A percentile compares a stretch with the other conserved stretches of the same genome.
Conservation (phyloP, 2,797 vertebrate genomes). For the Myotis daubentonii region DNA sequence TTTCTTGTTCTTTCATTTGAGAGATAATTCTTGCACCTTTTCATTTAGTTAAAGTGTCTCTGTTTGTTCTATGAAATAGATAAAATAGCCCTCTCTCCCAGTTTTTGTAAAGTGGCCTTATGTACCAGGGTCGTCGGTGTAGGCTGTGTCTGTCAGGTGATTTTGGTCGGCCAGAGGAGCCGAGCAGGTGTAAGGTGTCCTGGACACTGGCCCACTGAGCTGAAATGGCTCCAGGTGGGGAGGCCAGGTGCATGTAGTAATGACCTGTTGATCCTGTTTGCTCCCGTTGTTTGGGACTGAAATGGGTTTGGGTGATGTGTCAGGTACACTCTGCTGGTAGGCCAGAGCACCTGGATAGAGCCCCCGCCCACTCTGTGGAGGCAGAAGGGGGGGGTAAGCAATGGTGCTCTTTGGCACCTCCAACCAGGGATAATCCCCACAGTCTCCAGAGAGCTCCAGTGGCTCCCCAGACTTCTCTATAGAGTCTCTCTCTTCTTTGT, state of each 20-base stretch:
- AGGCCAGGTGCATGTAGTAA: background rate
- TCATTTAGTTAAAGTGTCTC: background rate
- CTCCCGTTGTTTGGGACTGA: background rate
- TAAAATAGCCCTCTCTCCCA: background rate
- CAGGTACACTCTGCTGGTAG: background rate
- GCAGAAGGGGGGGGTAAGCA: background rate
- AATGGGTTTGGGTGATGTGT: background rate
- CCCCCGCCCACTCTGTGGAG: background rate
- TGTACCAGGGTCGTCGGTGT: background rate
- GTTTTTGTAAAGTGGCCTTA: background rate
- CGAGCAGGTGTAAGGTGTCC: background rate
- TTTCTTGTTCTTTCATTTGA: background rate
- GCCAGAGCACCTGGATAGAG: background rate
- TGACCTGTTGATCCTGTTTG: background rate
- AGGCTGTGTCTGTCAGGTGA: background rate
- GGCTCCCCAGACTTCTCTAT: background rate
- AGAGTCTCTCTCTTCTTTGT: background rate
- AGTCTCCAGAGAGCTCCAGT: background rate
- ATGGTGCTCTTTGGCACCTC: background rate
- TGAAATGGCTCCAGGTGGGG: background rate
- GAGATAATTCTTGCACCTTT: background rate
- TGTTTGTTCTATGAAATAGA: background rate
- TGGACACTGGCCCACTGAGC: background rate
- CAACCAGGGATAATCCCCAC: background rate
- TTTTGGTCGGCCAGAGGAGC: background rate